These are phyloP conservation scores for Forbesichthys papilliferus DNA, from an alignment of 2,113 vertebrate genomes.

Conservation along the genomic window DNA sequence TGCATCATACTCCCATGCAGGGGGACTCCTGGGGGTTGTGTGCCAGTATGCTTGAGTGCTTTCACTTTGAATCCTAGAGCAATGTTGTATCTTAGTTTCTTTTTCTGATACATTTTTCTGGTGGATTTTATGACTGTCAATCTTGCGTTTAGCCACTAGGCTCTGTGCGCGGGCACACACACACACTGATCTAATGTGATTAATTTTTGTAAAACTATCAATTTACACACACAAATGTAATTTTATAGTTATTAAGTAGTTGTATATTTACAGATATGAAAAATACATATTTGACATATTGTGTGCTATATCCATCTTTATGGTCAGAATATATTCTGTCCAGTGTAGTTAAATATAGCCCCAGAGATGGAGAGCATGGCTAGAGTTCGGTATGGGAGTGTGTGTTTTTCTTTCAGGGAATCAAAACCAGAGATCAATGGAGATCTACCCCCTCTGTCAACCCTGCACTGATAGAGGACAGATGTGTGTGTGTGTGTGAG, in stretches of 20 bases:
- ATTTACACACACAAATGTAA: too few relatives aligned
- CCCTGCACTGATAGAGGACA: slow-evolving; percentile 62
- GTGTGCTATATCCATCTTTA: not conserved
- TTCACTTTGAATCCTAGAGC: too few relatives aligned
- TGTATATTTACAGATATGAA: too few relatives aligned
- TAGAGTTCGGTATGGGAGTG: slow-evolving; percentile 40
- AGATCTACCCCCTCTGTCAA: slow-evolving; percentile 32
- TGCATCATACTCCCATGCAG: too few relatives aligned
- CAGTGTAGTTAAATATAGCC: slow-evolving; percentile 32
- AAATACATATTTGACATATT: not conserved
- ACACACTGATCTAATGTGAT: not conserved
- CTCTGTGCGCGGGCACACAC: too few relatives aligned
- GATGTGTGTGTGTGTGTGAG: slow-evolving; percentile 39
- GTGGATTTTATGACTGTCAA: too few relatives aligned
- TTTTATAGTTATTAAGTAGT: too few relatives aligned
- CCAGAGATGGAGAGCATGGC: slow-evolving; percentile 16
- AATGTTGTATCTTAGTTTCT: too few relatives aligned
- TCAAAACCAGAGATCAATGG: slow-evolving; percentile 62
- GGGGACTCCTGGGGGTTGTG: too few relatives aligned
- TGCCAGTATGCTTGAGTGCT: not conserved
- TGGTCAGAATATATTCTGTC: slow-evolving; percentile 30
- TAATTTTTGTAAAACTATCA: not conserved
- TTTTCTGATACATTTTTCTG: too few relatives aligned
- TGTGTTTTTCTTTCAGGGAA: slow-evolving; percentile 44
- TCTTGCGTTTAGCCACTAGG: not conserved